Evolutionary conservation across 2,113 vertebrate genomes (phyloP), one percentile per base, ranked within the genome.

Genomic region (Motacilla alba): DNA sequence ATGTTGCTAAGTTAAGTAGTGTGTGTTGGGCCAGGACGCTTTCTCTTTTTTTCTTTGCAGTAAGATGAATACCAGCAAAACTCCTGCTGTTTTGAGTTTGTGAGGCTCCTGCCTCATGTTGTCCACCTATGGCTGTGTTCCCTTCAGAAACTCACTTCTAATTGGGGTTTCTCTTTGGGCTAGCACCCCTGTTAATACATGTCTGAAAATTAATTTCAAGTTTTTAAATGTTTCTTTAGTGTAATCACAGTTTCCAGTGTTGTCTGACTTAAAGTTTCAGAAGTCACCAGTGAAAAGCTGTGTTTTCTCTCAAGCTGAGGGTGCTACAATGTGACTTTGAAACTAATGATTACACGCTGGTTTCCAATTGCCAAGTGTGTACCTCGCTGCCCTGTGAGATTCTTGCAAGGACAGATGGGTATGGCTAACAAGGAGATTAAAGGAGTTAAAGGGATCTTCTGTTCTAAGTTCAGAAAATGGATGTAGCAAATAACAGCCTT

Each of bases 351-450:
- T 59, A 27, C 31, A 13, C 1, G 3, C 83, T 56, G 55, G 33
- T 74, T 90, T 89, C 59, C 58, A 87, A 21, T 66, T 78, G 83
- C 83, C 46, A 86, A 1, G 66, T 39, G 41, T 28, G 44, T 62
- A 27, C 31, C 80, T 83, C 69, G 55, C 37, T 86, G 15, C 67
- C 64, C 52, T 39, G 41, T 10, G 52, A 93, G 72, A 56, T 85
- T 49, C 73, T 46, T 90, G 37, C 78, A 90, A 87, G 78, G 88
- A 80, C 78, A 83, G 94, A 80, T 78, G 75, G 63, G 30, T 82
- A 80, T 44, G 49, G 80, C 63, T 91, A 94, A 92, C 83, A 68
- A 60, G 53, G 82, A 96, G 94, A 95, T 93, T 87, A 95, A 95
- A 95, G 87, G 75, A 95, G 78, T 64, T 94, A 90, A 87, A 93